Conservation (phyloP, 2,797 vertebrate genomes). For the Macropodus opercularis region DNA sequence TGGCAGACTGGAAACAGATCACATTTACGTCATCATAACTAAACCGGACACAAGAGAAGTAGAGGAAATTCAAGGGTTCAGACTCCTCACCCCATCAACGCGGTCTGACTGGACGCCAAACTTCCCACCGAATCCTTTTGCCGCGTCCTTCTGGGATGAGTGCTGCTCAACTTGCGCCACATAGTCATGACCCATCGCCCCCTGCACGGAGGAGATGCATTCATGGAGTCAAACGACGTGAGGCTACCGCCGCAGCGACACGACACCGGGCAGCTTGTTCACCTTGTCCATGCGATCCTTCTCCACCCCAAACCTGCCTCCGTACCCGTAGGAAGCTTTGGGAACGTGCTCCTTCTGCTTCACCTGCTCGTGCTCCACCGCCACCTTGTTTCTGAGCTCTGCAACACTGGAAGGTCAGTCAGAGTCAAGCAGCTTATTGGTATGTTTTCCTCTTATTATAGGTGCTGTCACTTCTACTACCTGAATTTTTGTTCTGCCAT, state of each 20-base stretch:
- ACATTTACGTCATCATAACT: neutral
- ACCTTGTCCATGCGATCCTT: constrained; percentile 98
- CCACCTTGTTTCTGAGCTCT: constrained; percentile 88
- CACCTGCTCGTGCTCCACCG: constrained; percentile 87
- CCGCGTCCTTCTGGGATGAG: constrained; percentile 93
- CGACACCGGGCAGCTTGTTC: neutral
- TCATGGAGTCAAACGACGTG: neutral
- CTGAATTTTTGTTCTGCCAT: no score
- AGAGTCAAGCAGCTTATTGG: constrained; percentile 2
- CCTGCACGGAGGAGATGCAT: constrained; percentile 72
- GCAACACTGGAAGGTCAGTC: constrained; percentile 66
- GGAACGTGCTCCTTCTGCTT: constrained; percentile 91
- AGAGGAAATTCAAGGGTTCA: no score
- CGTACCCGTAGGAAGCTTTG: constrained; percentile 95
- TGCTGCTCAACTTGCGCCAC: constrained; percentile 88
- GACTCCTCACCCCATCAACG: constrained; percentile 90
- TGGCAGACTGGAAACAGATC: constrained; percentile 84
- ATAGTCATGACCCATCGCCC: constrained; percentile 89
- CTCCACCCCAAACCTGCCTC: constrained; percentile 95
- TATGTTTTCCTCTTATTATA: no score
- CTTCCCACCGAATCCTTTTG: constrained; percentile 93
- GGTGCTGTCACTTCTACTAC: no score
- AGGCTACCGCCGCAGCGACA: neutral
- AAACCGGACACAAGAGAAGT: no score
- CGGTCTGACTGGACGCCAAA: constrained; percentile 93